Evolutionary conservation across 1,140 invertebrate species (phyloP).

Genomic region (Hypsibius dujardini): DNA sequence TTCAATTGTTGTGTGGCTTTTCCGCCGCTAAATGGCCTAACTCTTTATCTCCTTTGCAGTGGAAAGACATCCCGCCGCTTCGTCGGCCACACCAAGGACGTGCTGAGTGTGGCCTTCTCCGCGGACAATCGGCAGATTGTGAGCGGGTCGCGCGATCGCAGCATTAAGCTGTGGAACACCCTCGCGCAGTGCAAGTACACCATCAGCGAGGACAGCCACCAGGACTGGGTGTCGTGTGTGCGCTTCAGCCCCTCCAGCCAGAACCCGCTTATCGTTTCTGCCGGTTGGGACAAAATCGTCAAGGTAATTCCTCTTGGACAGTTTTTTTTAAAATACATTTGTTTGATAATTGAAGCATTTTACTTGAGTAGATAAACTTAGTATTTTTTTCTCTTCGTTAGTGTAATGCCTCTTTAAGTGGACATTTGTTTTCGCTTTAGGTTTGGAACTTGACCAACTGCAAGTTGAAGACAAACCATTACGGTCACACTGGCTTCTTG

Average conservation of each 20-base stretch:
- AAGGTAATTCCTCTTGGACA: slow-evolving; percentile 48
- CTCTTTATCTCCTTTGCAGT: slow-evolving; percentile 29
- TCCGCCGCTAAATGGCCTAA: too few species aligned
- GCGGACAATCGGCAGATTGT: slow-evolving; percentile 99
- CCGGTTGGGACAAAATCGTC: slow-evolving; percentile 94
- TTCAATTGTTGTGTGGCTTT: too few species aligned
- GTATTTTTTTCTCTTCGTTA: too few species aligned
- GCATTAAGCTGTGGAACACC: slow-evolving; percentile 99
- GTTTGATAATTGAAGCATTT: too few species aligned
- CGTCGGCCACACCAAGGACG: slow-evolving; percentile 98
- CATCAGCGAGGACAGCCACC: slow-evolving; percentile 86
- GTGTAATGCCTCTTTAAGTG: slow-evolving; percentile 1
- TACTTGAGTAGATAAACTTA: too few species aligned
- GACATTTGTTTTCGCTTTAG: slow-evolving; percentile 34
- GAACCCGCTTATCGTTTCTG: slow-evolving; percentile 96
- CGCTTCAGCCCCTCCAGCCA: slow-evolving; percentile 92
- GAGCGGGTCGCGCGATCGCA: slow-evolving; percentile 93
- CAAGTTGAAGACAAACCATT: slow-evolving; percentile 93
- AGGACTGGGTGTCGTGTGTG: slow-evolving; percentile 97
- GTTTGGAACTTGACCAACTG: slow-evolving; percentile 99
- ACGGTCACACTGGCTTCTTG: slow-evolving; percentile 86
- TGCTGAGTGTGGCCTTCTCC: slow-evolving; percentile 94
- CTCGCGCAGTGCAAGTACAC: slow-evolving; percentile 99
- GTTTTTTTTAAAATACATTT: slow-evolving; percentile 13
- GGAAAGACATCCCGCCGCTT: slow-evolving; percentile 53